Percentiles rank a stretch among this genome's conserved stretches.
Evolutionary conservation across 2,113 vertebrate species (phyloP).

Genomic region (Meleagris gallopavo): DNA sequence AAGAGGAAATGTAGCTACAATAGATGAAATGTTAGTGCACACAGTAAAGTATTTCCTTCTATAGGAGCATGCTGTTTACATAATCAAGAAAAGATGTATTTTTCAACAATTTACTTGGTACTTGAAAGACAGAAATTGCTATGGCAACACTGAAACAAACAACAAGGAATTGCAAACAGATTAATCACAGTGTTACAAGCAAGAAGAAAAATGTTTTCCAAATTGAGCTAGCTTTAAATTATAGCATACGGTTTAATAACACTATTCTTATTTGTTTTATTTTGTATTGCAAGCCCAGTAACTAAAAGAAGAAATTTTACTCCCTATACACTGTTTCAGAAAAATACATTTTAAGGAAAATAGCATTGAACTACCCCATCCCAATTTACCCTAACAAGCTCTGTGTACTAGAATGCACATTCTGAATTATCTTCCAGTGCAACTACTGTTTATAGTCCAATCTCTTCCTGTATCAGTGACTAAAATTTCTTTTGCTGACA

Average conservation of each 20-base stretch:
- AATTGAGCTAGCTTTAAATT: constrained; percentile 49
- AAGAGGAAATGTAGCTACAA: neutral
- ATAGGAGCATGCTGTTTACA: constrained; percentile 55
- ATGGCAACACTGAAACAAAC: constrained; percentile 72
- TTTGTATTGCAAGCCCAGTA: neutral
- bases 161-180: constrained; percentile 55
- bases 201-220: constrained; percentile 61
- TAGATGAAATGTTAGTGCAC: constrained; percentile 32
- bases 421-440: neutral
- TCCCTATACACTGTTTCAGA: neutral
- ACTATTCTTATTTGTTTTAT: constrained; percentile 29
- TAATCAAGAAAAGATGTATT: constrained; percentile 62
- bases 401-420: neutral
- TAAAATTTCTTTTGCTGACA: neutral
- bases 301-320: neutral
- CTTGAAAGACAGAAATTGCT: constrained; percentile 73
- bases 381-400: neutral
- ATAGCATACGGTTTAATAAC: constrained; percentile 63
- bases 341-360: neutral
- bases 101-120: constrained; percentile 64
- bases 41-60: constrained; percentile 46
- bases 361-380: neutral
- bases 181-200: constrained; percentile 55
- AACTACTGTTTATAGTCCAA: neutral
- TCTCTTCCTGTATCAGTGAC: neutral